These are phyloP conservation scores for Phthorimaea operculella DNA, from an alignment of 1,140 invertebrate species.

Conservation along the genomic window DNA sequence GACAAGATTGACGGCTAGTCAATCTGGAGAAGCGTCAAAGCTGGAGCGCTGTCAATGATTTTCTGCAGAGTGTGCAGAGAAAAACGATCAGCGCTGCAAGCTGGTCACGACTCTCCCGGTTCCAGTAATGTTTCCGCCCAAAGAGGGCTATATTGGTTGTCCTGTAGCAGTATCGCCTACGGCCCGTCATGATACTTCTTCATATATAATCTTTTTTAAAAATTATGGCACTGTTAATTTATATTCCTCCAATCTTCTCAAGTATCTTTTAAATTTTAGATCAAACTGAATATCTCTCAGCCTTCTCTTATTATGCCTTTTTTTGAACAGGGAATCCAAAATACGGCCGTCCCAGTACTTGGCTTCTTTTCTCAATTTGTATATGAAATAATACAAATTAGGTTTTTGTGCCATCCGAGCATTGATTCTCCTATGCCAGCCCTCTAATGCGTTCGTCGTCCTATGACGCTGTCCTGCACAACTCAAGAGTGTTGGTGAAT, in stretches of 20 bases:
- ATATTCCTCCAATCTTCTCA: neutral
- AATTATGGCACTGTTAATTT: neutral
- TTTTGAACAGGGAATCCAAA: neutral
- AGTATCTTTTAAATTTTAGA: conserved; percentile 1
- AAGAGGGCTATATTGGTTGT: too few relatives aligned
- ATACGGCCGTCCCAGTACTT: conserved; percentile 3
- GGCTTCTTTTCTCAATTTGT: conserved; percentile 6
- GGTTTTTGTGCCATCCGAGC: neutral
- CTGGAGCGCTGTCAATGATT: too few relatives aligned
- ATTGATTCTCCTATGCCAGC: neutral
- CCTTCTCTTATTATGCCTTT: conserved; percentile 1
- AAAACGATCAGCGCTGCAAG: too few relatives aligned
- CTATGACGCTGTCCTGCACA: neutral
- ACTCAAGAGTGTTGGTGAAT: neutral
- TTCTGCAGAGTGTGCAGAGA: too few relatives aligned
- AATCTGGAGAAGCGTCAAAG: too few relatives aligned
- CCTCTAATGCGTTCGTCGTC: neutral
- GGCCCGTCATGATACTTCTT: too few relatives aligned
- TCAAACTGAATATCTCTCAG: conserved; percentile 4
- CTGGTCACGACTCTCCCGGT: too few relatives aligned
- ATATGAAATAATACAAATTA: conserved; percentile 4
- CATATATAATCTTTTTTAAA: conserved; percentile 1
- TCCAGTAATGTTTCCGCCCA: too few relatives aligned
- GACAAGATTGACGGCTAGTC: too few relatives aligned
- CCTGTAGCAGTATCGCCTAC: too few relatives aligned